phyloP scores from a whole-genome alignment of 2,888 invertebrate species.

The Patella caerulea region DNA sequence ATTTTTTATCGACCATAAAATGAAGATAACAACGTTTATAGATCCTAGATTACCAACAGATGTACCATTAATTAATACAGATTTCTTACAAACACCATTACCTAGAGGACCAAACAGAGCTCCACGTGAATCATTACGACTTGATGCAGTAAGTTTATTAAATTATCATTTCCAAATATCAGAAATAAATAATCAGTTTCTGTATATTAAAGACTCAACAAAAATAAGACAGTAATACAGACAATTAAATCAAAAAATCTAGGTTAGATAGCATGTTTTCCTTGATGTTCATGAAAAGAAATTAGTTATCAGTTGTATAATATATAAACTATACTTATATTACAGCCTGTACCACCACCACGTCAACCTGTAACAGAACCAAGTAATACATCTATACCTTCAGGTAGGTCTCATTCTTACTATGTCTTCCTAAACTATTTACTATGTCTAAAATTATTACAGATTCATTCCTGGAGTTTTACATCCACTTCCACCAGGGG shows the following conservation, averaged over 20 bases:
- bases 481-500: too few species aligned
- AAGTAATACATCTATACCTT: conserved; percentile 37
- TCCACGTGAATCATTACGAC: conserved; percentile 35
- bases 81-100: conserved; percentile 60
- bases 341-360: conserved; percentile 59
- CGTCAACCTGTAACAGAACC: conserved; percentile 49
- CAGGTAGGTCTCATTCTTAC: conserved; percentile 33
- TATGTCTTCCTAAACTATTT: too few species aligned
- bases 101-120: conserved; percentile 45
- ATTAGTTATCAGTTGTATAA: neutral
- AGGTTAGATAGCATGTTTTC: neutral
- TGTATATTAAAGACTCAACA: too few species aligned
- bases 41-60: conserved; percentile 96
- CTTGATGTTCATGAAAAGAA: conserved; percentile 1
- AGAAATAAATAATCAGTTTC: too few species aligned
- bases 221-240: too few species aligned
- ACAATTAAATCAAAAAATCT: too few species aligned
- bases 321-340: conserved; percentile 16
- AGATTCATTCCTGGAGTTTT: too few species aligned
- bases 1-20: conserved; percentile 96
- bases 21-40: conserved; percentile 94
- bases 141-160: conserved; percentile 42
- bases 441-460: too few species aligned
- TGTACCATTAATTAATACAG: conserved; percentile 73
- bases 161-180: too few species aligned